phyloP scores from a whole-genome alignment of 2,888 invertebrate genomes.

The Andrena marginata region DNA sequence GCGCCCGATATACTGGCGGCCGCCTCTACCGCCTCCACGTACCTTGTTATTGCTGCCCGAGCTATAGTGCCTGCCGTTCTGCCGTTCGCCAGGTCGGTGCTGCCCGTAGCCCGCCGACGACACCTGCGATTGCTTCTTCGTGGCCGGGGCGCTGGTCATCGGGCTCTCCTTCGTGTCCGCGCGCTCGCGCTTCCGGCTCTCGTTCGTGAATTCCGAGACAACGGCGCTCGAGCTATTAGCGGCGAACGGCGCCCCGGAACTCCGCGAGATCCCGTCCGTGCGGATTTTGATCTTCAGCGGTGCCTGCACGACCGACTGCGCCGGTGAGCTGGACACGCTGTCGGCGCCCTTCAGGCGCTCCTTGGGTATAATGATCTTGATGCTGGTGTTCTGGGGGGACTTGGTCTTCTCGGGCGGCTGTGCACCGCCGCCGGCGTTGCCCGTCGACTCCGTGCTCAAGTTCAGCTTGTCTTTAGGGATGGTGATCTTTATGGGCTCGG shows the following conservation, averaged over 20 bases:
- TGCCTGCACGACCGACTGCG: slow-evolving; percentile 76
- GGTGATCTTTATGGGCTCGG: slow-evolving; percentile 86
- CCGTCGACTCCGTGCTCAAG: slow-evolving; percentile 77
- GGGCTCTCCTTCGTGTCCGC: slow-evolving; percentile 82
- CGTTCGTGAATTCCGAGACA: slow-evolving; percentile 62
- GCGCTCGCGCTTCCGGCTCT: slow-evolving; percentile 83
- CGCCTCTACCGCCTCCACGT: slow-evolving; percentile 83
- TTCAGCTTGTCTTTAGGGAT: slow-evolving; percentile 88
- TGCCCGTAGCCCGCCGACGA: slow-evolving; percentile 66
- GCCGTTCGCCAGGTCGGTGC: slow-evolving; percentile 78
- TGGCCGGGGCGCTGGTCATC: slow-evolving; percentile 69
- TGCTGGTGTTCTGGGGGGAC: slow-evolving; percentile 83
- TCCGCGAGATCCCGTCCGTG: slow-evolving; percentile 89
- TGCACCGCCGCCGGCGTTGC: slow-evolving; percentile 44
- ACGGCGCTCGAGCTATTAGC: slow-evolving; percentile 60
- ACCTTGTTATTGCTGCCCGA: slow-evolving; percentile 84
- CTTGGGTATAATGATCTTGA: slow-evolving; percentile 94
- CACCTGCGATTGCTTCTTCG: slow-evolving; percentile 70
- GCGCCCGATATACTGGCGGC: slow-evolving; percentile 76
- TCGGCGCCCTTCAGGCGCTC: slow-evolving; percentile 88
- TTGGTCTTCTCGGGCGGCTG: slow-evolving; percentile 64
- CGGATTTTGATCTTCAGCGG: slow-evolving; percentile 92
- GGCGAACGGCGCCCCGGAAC: slow-evolving; percentile 70
- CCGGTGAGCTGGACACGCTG: slow-evolving; percentile 84
- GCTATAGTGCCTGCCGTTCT: slow-evolving; percentile 83